These are phyloP conservation scores for Amblyraja radiata DNA, from an alignment of 2,797 vertebrate species.

Conservation along the genomic window DNA sequence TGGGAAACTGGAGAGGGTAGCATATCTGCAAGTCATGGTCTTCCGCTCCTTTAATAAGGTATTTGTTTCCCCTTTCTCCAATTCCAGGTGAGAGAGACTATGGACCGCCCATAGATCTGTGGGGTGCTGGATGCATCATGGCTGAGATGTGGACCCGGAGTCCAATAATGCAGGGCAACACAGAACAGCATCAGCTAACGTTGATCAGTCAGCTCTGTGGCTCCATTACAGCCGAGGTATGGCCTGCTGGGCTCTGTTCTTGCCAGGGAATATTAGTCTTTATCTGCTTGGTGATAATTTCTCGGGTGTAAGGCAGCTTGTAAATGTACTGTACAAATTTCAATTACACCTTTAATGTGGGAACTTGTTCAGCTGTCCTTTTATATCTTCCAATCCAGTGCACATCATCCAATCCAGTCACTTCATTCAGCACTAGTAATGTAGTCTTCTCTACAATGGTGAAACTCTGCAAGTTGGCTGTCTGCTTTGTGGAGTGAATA, in stretches of 20 bases:
- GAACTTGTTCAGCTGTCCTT: background rate
- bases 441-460: no score
- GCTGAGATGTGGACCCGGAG: slow-evolving; percentile 98
- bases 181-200: slow-evolving; percentile 92
- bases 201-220: slow-evolving; percentile 98
- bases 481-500: no score
- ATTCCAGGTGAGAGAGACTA: slow-evolving; percentile 85
- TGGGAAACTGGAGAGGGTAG: background rate
- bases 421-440: no score
- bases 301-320: background rate
- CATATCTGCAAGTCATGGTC: background rate
- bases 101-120: slow-evolving; percentile 92
- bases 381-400: no score
- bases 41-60: background rate
- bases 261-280: background rate
- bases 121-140: slow-evolving; percentile 97
- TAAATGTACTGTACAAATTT: background rate
- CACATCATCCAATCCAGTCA: no score
- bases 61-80: background rate
- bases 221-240: slow-evolving; percentile 87
- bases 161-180: slow-evolving; percentile 98
- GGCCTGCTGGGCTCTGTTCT: slow-evolving; percentile 30
- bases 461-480: no score
- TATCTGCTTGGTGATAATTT: background rate
- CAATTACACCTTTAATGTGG: background rate